Percentiles rank a stretch among this genome's conserved stretches.
Conservation (phyloP, 2,888 invertebrate genomes). For the Smittia aterrima region DNA sequence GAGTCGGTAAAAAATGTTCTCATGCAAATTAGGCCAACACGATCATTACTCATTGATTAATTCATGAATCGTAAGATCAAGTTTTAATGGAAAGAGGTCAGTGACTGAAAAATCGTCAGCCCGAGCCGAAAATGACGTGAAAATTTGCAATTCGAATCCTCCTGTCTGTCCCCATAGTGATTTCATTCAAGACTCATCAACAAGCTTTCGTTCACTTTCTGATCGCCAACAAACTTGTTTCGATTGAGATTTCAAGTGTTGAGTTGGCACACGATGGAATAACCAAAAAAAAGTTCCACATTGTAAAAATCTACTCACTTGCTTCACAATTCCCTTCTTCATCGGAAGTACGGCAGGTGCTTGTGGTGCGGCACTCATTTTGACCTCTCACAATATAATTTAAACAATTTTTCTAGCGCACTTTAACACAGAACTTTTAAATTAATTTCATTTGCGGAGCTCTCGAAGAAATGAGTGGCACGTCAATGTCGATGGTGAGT, state of each 20-base stretch:
- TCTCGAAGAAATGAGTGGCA: neutral
- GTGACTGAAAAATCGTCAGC: slow-evolving; percentile 29
- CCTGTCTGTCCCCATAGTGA: too few relatives aligned
- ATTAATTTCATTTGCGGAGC: neutral
- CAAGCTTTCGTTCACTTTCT: too few relatives aligned
- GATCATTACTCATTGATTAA: neutral
- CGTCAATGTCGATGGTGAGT: neutral
- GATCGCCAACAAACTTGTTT: slow-evolving; percentile 35
- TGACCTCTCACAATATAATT: neutral
- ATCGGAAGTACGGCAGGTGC: slow-evolving; percentile 53
- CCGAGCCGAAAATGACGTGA: neutral
- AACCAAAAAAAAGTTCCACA: slow-evolving; percentile 43
- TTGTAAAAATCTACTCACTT: slow-evolving; percentile 54
- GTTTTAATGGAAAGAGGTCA: slow-evolving; percentile 21
- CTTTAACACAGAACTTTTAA: neutral
- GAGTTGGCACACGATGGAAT: slow-evolving; percentile 40
- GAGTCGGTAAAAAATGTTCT: too few relatives aligned
- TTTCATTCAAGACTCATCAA: too few relatives aligned
- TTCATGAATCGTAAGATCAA: neutral
- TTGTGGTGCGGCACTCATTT: slow-evolving; percentile 33
- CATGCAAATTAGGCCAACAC: too few relatives aligned
- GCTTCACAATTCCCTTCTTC: slow-evolving; percentile 61
- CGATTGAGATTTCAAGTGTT: slow-evolving; percentile 15
- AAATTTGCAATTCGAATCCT: too few relatives aligned
- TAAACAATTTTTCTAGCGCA: neutral